Percentiles rank a stretch among this genome's conserved stretches.
These are phyloP conservation scores for Meloidogyne exigua DNA, from an alignment of 1,140 invertebrate species.

Conservation along the genomic window DNA sequence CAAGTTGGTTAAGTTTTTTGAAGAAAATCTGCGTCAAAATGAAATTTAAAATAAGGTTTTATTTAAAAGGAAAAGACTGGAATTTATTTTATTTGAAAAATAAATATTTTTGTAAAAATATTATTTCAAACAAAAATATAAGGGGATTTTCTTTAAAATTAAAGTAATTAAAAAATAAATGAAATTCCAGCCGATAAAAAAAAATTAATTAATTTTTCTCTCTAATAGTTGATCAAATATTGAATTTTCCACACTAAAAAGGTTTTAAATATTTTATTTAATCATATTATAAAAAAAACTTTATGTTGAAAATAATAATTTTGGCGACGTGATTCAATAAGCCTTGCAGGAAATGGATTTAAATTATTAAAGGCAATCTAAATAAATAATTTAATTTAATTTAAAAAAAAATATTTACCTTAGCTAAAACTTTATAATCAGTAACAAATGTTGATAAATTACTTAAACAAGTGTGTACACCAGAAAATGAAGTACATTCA, in stretches of 20 bases:
- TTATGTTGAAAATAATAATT: constrained; percentile 64
- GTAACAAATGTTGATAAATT: constrained; percentile 65
- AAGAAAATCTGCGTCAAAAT: no score
- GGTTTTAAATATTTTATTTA: not conserved
- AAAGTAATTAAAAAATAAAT: no score
- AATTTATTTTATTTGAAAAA: no score
- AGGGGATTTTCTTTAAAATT: no score
- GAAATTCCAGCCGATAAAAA: not conserved
- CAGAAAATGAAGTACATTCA: constrained; percentile 60
- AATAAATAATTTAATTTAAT: constrained; percentile 27
- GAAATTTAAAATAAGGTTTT: no score
- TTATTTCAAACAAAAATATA: no score
- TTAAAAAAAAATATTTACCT: constrained; percentile 15
- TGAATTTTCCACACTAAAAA: constrained; percentile 15
- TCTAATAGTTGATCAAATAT: not conserved
- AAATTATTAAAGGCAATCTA: constrained; percentile 68
- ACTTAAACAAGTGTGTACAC: constrained; percentile 66
- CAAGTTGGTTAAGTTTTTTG: no score
- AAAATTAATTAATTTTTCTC: not conserved
- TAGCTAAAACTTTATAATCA: constrained; percentile 64
- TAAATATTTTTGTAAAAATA: no score
- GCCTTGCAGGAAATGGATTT: constrained; percentile 67
- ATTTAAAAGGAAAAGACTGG: no score
- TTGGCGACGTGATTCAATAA: constrained; percentile 64
- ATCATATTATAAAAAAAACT: constrained; percentile 52